A percentile compares a stretch with the other conserved stretches of the same genome.
Conservation (phyloP, 2,888 invertebrate species). For the Drosophila quinaria region DNA sequence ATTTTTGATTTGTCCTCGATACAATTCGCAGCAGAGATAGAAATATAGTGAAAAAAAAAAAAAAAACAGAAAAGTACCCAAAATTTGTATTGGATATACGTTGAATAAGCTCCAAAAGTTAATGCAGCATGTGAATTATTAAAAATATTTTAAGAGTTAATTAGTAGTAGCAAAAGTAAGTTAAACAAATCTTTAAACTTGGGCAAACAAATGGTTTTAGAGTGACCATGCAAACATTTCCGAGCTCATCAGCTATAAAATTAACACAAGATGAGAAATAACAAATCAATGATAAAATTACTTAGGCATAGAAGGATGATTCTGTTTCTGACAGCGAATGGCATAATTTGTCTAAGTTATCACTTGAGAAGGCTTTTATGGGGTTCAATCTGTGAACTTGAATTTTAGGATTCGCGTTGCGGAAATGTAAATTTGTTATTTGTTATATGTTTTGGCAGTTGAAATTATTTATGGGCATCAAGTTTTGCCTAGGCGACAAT, state of each 20-base stretch:
- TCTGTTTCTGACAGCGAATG: constrained; percentile 15
- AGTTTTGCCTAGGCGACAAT: constrained; percentile 34
- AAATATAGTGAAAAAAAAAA: neutral
- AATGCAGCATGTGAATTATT: neutral
- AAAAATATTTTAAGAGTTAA: neutral
- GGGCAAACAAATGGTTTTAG: neutral
- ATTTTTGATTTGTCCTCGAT: too few species aligned
- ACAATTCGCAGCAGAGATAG: neutral
- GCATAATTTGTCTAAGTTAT: constrained; percentile 26
- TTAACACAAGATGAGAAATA: neutral
- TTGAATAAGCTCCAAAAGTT: too few species aligned
- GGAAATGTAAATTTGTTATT: constrained; percentile 55
- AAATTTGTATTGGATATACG: too few species aligned
- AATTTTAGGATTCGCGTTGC: constrained; percentile 24
- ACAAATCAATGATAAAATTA: constrained; percentile 3
- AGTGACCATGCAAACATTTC: constrained; percentile 4
- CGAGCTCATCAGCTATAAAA: neutral
- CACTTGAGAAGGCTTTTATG: neutral
- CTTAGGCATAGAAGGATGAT: neutral
- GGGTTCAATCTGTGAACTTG: constrained; percentile 1
- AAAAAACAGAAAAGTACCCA: too few species aligned
- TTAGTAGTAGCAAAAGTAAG: neutral
- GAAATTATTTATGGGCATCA: constrained; percentile 55
- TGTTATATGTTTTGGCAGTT: constrained; percentile 38
- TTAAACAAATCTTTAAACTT: neutral